Percentiles rank a stretch among this genome's conserved stretches.
Conservation (phyloP, 1,140 invertebrate genomes). For the Psilanteris sp. region DNA sequence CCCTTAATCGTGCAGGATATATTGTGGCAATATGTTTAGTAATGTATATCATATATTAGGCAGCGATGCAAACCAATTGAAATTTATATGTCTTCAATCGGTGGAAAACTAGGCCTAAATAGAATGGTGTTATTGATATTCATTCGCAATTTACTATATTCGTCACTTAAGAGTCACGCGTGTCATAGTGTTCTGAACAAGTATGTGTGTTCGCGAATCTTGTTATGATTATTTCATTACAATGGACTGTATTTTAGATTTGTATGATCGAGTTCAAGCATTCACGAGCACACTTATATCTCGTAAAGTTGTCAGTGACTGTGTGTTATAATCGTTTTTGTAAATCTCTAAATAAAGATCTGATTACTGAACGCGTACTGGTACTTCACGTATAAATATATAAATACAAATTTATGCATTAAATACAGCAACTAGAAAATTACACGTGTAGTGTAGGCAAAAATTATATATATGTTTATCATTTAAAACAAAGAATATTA, state of each 20-base stretch:
- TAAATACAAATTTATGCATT: conserved; percentile 38
- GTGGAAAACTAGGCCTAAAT: too few relatives aligned
- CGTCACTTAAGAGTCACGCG: not conserved
- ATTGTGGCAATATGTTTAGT: conserved; percentile 47
- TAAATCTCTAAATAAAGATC: conserved; percentile 54
- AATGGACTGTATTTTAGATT: too few relatives aligned
- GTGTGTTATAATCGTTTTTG: conserved; percentile 40
- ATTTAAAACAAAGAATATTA: too few relatives aligned
- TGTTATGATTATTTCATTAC: conserved; percentile 3
- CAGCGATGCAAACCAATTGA: conserved; percentile 45
- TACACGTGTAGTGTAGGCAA: conserved; percentile 38
- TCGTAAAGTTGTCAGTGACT: conserved; percentile 20
- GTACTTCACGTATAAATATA: conserved; percentile 46
- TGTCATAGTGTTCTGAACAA: conserved; percentile 4
- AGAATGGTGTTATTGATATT: too few relatives aligned
- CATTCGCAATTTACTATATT: conserved; percentile 10
- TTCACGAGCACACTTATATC: conserved; percentile 12
- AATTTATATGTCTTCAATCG: conserved; percentile 12
- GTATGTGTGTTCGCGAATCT: conserved; percentile 20
- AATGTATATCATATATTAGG: conserved; percentile 25
- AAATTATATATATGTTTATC: conserved; percentile 48
- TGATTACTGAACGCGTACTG: conserved; percentile 40
- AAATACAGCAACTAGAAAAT: conserved; percentile 21
- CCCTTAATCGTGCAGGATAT: conserved; percentile 52
- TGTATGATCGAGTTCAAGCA: too few relatives aligned